phyloP scores from a whole-genome alignment of 2,113 vertebrate species.

The Typhlomys cinereus region DNA sequence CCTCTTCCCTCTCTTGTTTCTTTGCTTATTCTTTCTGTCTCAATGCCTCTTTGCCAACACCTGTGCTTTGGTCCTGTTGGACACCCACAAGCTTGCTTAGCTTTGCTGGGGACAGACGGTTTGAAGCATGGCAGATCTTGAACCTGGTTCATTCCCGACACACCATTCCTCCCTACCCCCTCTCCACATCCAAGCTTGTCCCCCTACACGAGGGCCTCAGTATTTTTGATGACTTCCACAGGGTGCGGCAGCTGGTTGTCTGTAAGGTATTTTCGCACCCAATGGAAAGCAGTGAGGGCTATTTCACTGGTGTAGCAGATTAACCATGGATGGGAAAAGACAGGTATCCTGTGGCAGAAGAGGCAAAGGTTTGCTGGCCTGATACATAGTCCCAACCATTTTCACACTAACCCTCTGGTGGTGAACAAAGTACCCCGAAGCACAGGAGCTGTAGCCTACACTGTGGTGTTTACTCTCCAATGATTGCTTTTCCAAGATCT shows the following conservation, averaged over 20 bases:
- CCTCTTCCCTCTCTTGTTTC: neutral
- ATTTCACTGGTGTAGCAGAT: neutral
- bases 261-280: neutral
- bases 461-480: neutral
- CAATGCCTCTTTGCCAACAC: neutral
- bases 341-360: neutral
- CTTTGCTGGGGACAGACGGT: constrained; percentile 56
- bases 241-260: neutral
- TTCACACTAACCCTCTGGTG: neutral
- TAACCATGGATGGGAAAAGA: neutral
- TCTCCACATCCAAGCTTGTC: neutral
- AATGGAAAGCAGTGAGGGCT: neutral
- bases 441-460: neutral
- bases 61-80: constrained; percentile 58
- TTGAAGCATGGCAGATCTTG: neutral
- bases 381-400: neutral
- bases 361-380: neutral
- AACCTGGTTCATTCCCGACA: neutral
- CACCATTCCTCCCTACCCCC: neutral
- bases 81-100: constrained; percentile 60
- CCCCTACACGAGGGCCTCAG: neutral
- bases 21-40: neutral
- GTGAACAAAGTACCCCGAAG: neutral
- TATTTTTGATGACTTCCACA: neutral
- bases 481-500: neutral